Conservation (phyloP, 2,113 vertebrate genomes). For the Candoia aspera region DNA sequence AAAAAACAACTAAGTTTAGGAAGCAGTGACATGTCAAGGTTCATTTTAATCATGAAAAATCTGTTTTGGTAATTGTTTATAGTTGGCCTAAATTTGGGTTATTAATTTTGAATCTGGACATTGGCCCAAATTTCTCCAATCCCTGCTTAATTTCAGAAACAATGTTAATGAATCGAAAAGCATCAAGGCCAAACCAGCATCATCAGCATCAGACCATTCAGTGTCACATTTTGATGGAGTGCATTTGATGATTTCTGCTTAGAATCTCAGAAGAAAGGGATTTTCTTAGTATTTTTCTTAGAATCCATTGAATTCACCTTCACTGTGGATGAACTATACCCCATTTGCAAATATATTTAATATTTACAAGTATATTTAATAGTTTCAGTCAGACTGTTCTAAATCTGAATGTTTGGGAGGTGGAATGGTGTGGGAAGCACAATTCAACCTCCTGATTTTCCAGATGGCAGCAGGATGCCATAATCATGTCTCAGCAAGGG, state of each 20-base stretch:
- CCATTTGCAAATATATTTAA: too few relatives aligned
- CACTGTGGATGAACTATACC: neutral
- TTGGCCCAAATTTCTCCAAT: neutral
- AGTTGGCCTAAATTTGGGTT: neutral
- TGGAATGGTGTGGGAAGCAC: neutral
- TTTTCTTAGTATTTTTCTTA: neutral
- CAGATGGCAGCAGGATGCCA: neutral
- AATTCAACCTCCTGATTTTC: neutral
- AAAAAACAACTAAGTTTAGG: neutral
- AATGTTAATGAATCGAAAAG: neutral
- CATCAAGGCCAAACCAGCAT: neutral
- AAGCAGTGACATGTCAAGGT: neutral
- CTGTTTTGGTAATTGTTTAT: neutral
- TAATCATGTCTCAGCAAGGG: neutral
- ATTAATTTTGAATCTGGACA: neutral
- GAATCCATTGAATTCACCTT: neutral
- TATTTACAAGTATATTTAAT: too few relatives aligned
- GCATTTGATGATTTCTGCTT: neutral
- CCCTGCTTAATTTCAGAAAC: neutral
- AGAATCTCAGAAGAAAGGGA: neutral
- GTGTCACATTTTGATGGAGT: neutral
- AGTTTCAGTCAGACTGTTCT: neutral
- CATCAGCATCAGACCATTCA: neutral
- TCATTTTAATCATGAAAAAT: neutral
- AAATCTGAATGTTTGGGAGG: neutral